Percentiles rank a stretch among this genome's conserved stretches.
These are phyloP conservation scores for Syngnathus floridae DNA, from an alignment of 2,113 vertebrate genomes.

Conservation along the genomic window DNA sequence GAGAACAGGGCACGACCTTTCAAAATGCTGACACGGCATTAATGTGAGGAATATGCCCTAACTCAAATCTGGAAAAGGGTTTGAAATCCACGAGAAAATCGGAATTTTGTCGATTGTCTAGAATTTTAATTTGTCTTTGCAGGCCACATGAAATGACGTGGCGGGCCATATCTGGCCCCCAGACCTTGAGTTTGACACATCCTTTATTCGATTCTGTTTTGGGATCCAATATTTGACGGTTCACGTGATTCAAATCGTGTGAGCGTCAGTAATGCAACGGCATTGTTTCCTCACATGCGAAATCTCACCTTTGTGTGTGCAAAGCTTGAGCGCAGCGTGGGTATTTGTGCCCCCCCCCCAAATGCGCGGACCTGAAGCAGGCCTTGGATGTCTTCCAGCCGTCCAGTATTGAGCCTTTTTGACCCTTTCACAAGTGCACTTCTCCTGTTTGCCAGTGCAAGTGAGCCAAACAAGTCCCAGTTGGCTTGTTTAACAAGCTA, in stretches of 20 bases:
- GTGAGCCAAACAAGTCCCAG: conserved; percentile 1
- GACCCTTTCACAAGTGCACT: conserved; percentile 3
- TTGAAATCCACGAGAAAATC: neutral
- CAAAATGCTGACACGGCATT: neutral
- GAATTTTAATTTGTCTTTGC: neutral
- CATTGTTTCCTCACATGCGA: neutral
- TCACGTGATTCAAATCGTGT: neutral
- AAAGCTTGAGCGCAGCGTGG: neutral
- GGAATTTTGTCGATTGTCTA: neutral
- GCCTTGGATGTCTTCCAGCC: neutral
- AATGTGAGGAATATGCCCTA: too few species aligned
- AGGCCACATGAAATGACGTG: too few species aligned
- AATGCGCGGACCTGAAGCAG: neutral
- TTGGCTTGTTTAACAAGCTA: conserved; percentile 7
- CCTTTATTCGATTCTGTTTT: neutral
- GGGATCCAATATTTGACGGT: neutral
- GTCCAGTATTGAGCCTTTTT: conserved; percentile 2
- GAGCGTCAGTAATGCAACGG: neutral
- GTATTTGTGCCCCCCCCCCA: neutral
- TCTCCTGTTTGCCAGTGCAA: neutral
- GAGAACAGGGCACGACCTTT: neutral
- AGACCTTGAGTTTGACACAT: too few species aligned
- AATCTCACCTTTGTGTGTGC: neutral
- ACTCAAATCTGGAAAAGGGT: too few species aligned
- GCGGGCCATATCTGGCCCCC: too few species aligned